A percentile compares a stretch with the other conserved stretches of the same genome.
Evolutionary conservation across 2,888 invertebrate genomes (phyloP).

Genomic region (Pardosa pseudoannulata): DNA sequence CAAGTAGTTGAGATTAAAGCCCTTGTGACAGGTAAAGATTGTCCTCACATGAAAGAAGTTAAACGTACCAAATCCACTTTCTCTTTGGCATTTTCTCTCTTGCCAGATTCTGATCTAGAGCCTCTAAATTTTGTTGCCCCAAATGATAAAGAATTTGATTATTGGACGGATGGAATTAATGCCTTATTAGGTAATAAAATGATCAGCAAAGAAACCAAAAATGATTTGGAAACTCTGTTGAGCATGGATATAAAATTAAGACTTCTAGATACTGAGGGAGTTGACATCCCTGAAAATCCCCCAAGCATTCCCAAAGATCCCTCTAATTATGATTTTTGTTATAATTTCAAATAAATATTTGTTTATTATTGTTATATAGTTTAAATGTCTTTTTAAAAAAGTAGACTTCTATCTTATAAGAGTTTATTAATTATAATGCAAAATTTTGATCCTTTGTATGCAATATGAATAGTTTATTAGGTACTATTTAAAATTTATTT

Average conservation of each 20-base stretch:
- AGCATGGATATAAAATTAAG: constrained; percentile 97
- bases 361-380: no score
- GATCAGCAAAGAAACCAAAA: constrained; percentile 90
- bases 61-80: constrained; percentile 87
- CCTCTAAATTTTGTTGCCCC: constrained; percentile 95
- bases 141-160: constrained; percentile 87
- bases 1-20: constrained; percentile 92
- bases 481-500: no score
- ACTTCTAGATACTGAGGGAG: constrained; percentile 94
- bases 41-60: constrained; percentile 93
- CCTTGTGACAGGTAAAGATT: constrained; percentile 91
- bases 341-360: constrained; percentile 71
- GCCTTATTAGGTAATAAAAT: constrained; percentile 90
- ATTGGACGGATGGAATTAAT: constrained; percentile 97
- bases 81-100: constrained; percentile 89
- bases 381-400: no score
- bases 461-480: no score
- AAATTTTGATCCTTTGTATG: no score
- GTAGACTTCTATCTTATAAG: no score
- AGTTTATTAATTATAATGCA: no score
- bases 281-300: constrained; percentile 94
- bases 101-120: constrained; percentile 88
- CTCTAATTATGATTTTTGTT: constrained; percentile 84
- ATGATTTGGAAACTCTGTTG: constrained; percentile 92
- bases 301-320: constrained; percentile 95